These are phyloP conservation scores for Zosterops hypoxanthus DNA, from an alignment of 2,113 vertebrate genomes.

Conservation along the genomic window DNA sequence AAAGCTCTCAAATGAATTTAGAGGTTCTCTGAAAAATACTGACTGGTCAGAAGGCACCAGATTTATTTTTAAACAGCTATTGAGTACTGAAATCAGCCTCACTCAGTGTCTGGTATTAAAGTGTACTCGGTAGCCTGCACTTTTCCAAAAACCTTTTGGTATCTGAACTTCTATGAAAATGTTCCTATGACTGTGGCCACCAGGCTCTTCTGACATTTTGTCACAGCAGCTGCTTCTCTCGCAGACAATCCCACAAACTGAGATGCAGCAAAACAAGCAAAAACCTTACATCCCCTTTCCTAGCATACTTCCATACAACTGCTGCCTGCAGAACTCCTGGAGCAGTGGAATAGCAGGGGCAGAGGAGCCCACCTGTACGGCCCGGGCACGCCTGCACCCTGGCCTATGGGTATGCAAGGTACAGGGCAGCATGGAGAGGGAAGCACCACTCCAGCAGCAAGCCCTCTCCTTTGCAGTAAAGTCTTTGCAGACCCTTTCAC, in stretches of 20 bases:
- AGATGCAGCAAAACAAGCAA: not conserved
- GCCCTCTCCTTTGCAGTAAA: not conserved
- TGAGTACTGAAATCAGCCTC: not conserved
- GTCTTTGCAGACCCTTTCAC: not conserved
- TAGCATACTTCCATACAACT: rapidly evolving
- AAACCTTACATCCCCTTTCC: not conserved
- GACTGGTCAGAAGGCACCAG: not conserved
- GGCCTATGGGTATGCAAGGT: not conserved
- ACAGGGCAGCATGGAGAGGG: not conserved
- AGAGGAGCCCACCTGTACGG: rapidly evolving
- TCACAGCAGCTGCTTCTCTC: not conserved
- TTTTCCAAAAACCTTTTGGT: not conserved
- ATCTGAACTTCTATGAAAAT: not conserved
- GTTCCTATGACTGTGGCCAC: not conserved
- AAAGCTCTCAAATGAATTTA: not conserved
- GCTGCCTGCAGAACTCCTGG: not conserved
- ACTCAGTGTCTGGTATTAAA: not conserved
- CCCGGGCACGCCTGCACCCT: rapidly evolving
- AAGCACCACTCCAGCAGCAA: not conserved
- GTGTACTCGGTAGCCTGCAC: not conserved
- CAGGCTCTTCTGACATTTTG: not conserved
- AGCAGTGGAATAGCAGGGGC: not conserved
- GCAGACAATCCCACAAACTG: not conserved
- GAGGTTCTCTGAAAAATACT: not conserved
- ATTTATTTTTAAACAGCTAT: not conserved